Base-by-base conservation (phyloP, 2,888 invertebrate genomes). In the Stenchaetothrips biformis region DNA sequence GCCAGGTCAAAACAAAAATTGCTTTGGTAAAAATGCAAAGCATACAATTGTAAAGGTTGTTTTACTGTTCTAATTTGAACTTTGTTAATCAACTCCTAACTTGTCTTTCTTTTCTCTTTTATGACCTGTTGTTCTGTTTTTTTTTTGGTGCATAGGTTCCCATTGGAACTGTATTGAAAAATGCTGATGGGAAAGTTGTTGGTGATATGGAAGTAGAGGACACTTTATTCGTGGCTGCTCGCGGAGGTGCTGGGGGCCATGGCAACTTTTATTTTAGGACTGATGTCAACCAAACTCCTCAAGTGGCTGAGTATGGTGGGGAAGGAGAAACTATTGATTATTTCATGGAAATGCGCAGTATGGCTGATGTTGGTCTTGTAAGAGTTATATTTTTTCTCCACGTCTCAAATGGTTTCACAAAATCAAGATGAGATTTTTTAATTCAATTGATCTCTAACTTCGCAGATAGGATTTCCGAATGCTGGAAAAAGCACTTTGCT, bases 171-270 rank as follows among this genome's bases (percentile, higher is more conserved):
- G 88, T 95, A 13, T 86, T 96, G 78, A 91, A 91, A 82, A 88
- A 90, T 84, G 82, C 83, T 81, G 83, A 86, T 2, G 92, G 92
- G 0, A 86, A 88, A 81, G 88, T 92, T 67, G 87, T 95, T 13
- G 93, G 91, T 0, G 95, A 95, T 85, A 88, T 97, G 81, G 85
- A 88, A 53, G 85, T 88, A 80, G 89, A 90, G 59, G 93, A 92
- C 7, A 88, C 93, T 79, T 92, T 95, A 91, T 99, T 96, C 87
- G 90, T 99, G 21, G 98, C 95, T 11, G 97, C 99, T 16, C 88
- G 97, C 82, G 99, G 99, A 0, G 99, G 99, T 6, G 92, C 95
- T 0, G 99, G 99, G 0, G 99, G 99, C 0, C 93, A 94, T 85
- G 99, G 99, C 0, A 99, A 99, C 88, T 90, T 92, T 82, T 98